A percentile compares a stretch with the other conserved stretches of the same genome.
These are phyloP conservation scores for Whitmania pigra DNA, from an alignment of 1,140 invertebrate species.

Conservation along the genomic window DNA sequence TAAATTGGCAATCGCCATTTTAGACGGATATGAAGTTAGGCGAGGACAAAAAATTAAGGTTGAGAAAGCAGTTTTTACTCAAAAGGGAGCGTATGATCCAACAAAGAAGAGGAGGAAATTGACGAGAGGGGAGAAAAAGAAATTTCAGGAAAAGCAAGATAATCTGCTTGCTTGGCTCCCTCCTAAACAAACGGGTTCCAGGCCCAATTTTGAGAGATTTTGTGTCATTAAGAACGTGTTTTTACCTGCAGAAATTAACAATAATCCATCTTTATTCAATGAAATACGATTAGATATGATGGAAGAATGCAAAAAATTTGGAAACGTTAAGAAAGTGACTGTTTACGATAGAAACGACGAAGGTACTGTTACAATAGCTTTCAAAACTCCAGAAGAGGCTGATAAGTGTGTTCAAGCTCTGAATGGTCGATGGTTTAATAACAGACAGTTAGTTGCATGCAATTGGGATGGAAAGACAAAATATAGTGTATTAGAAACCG, in stretches of 20 bases:
- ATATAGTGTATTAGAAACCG: constrained; percentile 79
- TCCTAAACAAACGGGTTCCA: constrained; percentile 69
- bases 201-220: constrained; percentile 71
- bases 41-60: constrained; percentile 62
- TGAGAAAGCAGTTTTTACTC: constrained; percentile 80
- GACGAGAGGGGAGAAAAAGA: constrained; percentile 62
- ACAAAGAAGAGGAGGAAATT: constrained; percentile 74
- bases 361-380: constrained; percentile 80
- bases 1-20: constrained; percentile 72
- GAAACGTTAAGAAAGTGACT: not conserved
- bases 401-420: constrained; percentile 75
- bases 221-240: constrained; percentile 93
- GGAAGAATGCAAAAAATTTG: constrained; percentile 5
- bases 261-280: not conserved
- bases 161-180: constrained; percentile 92
- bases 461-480: constrained; percentile 92
- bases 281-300: not conserved
- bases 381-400: constrained; percentile 76
- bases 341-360: constrained; percentile 50
- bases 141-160: constrained; percentile 80
- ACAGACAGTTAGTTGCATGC: constrained; percentile 61
- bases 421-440: constrained; percentile 53
- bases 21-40: constrained; percentile 73
- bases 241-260: constrained; percentile 54
- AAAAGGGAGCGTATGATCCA: constrained; percentile 91